Evolutionary conservation across 1,140 invertebrate genomes (phyloP), one percentile per base, ranked within the genome.

Genomic region (Nephotettix cincticeps): DNA sequence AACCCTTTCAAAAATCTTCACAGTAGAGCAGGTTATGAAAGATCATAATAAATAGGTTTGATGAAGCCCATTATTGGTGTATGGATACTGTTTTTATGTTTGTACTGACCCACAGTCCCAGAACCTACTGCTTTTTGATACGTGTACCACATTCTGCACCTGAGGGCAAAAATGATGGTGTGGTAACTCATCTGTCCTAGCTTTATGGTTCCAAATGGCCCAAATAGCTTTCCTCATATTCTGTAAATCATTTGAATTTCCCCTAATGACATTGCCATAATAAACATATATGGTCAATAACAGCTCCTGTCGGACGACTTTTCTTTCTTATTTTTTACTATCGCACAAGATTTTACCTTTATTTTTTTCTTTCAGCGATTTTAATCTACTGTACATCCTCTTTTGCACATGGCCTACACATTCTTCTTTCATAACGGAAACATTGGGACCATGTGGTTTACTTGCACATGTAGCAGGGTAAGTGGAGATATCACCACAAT

Each of bases 401-500:
- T 78, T 77, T 71, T 74, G 68, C 1, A 78, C 72, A 51, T 74
- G 66, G 45, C 65, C 68, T 28, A 76, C 64, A 65, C 74, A 76
- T 67, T 76, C 74, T 51, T 73, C 69, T 69, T 76, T 74, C 51
- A 63, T 69, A 32, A 76, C 43, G 61, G 51, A n/a, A 36, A 73
- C 28, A 66, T 76, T 64, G 32, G 19, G 19, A 27, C 71, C 71
- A 73, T 74, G 74, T 3, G 74, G 74, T 11, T 56, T 69, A n/a
- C 30, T n/a, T 9, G 4, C 1, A 6, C 1, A n/a, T 0, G 72
- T 58, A 32, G n/a, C 9, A 2, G 2, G 1, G 40, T 23, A 73
- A 19, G 40, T 63, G n/a, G 71, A 58, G n/a, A 72, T 69, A 43
- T 76, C 74, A 19, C 73, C 74, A 43, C 75, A 71, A 4, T 14